Evolutionary conservation across 1,140 invertebrate species (phyloP).

Genomic region (Ganaspis sp.): DNA sequence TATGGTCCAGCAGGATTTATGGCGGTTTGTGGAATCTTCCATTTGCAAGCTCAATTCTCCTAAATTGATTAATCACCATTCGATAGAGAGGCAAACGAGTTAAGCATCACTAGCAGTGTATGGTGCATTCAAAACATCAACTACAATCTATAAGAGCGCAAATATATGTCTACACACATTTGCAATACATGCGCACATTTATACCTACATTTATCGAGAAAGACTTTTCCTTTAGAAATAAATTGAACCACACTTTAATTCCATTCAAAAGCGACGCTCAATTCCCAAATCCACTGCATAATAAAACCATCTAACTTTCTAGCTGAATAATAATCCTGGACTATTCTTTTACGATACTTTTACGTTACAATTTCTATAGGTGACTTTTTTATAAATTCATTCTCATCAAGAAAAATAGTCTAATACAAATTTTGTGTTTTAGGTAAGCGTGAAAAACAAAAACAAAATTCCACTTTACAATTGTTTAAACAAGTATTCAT

Average conservation of each 20-base stretch:
- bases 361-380: too few relatives aligned
- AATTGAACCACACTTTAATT: conserved; percentile 8
- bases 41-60: conserved; percentile 12
- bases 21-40: conserved; percentile 11
- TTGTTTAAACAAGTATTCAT: too few relatives aligned
- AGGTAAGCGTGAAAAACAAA: too few relatives aligned
- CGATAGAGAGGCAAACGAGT: conserved; percentile 19
- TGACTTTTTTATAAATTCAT: too few relatives aligned
- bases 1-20: neutral
- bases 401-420: too few relatives aligned
- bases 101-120: neutral
- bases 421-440: too few relatives aligned
- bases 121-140: neutral
- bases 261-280: conserved; percentile 5
- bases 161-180: neutral
- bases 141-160: conserved; percentile 6
- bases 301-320: neutral
- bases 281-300: neutral
- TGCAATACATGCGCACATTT: neutral
- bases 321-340: neutral
- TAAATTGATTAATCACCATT: conserved; percentile 23
- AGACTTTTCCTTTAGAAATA: neutral
- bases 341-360: neutral
- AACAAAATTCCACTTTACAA: too few relatives aligned
- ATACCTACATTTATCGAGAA: neutral